Base-by-base conservation (phyloP, 2,888 invertebrate species). In the Scaptomyza cyrtandrae region DNA sequence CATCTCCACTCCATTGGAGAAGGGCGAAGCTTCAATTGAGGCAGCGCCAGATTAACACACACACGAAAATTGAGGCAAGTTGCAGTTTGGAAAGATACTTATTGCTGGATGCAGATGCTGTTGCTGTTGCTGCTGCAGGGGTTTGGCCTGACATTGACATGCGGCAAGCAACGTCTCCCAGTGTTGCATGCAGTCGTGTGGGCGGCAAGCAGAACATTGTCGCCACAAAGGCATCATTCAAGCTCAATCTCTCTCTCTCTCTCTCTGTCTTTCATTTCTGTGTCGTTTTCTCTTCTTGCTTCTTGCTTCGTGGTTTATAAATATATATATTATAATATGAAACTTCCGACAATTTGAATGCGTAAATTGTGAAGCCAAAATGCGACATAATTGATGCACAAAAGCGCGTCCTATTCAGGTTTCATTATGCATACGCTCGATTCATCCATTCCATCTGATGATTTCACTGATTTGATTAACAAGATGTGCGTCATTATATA, bases 361-460 rank as follows among this genome's bases (percentile, higher is more conserved):
- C 27, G 27, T 29, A 29, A 29, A 29, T 29, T 29, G 29, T 29
- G 29, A 29, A 29, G 29, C 29, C 29, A 33, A 33, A 33, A 33
- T 85, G 86, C 74, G 78, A 70, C 78, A 85, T 86, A 85, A 85
- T 85, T 85, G 86, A 84, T 80, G 86, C 77, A 85, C 86, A 85
- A 72, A 41, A 65, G 76, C 55, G 67, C 50, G 57, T 70, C 54
- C 78, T 49, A 78, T 78, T 78, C 78, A 78, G 62, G 69, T 68
- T 68, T 78, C 70, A 78, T 78, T 78, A 72, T 75, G 68, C 64
- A 56, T 54, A 50, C 63, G 64, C 64, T 70, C 55, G 66, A 48
- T 49, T 50, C 65, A 35, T 49, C 16, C 13, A 37, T 3, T 24
- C 24, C 24, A 29, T 29, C 27, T 29, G 27, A 31, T 29, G 27